Percentiles rank a stretch among this genome's conserved stretches.
These are phyloP conservation scores for Rhinichthys klamathensis DNA, from an alignment of 2,113 vertebrate genomes.

Conservation along the genomic window DNA sequence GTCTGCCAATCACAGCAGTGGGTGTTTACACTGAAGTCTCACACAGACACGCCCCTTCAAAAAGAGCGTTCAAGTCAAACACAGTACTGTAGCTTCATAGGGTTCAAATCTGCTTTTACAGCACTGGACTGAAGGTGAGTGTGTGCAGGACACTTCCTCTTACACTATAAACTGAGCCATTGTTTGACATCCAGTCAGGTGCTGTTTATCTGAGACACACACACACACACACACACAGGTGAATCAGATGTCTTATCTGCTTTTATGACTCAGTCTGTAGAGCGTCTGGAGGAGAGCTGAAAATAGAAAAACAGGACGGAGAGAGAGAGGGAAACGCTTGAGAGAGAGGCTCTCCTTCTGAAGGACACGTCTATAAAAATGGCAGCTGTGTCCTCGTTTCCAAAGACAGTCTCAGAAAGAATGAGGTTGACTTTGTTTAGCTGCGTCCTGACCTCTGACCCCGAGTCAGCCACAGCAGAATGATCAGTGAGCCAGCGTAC, in stretches of 20 bases:
- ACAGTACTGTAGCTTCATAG: not conserved
- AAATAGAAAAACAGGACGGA: conserved; percentile 15
- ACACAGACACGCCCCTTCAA: no score
- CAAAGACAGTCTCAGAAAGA: not conserved
- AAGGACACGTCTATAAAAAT: not conserved
- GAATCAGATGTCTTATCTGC: not conserved
- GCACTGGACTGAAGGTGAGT: not conserved
- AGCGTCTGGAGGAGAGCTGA: not conserved
- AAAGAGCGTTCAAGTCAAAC: no score
- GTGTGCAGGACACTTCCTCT: not conserved
- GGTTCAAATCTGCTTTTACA: not conserved
- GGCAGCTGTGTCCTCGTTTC: conserved; percentile 20
- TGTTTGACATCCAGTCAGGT: conserved; percentile 10
- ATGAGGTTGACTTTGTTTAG: not conserved
- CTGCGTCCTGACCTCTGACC: not conserved
- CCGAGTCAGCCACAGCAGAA: not conserved
- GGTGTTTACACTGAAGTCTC: no score
- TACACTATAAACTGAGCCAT: not conserved
- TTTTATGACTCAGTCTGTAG: conserved; percentile 13
- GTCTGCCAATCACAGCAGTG: no score
- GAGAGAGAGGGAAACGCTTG: not conserved
- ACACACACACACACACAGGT: not conserved
- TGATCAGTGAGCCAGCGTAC: not conserved
- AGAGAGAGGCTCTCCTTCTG: not conserved
- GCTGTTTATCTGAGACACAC: not conserved